A percentile compares a stretch with the other conserved stretches of the same genome.
phyloP scores from a whole-genome alignment of 2,797 vertebrate genomes.

The Melanotaenia maccullochi region DNA sequence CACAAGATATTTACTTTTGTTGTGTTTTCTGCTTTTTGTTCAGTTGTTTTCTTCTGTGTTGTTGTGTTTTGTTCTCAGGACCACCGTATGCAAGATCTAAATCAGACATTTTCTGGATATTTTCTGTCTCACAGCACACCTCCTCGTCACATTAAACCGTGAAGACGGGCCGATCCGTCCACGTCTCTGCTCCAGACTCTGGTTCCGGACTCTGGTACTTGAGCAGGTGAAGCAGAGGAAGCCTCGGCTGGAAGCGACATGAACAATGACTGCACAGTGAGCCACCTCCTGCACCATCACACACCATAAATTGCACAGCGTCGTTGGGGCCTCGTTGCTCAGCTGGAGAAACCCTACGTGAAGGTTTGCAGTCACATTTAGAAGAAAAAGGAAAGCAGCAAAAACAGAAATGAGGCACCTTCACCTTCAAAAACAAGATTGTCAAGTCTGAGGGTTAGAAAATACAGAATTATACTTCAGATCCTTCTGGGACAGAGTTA shows the following conservation, averaged over 20 bases:
- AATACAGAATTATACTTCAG: neutral
- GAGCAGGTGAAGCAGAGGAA: slow-evolving; percentile 40
- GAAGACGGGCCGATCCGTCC: no score
- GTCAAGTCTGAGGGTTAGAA: neutral
- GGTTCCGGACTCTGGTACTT: neutral
- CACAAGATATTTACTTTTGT: no score
- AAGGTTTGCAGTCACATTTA: neutral
- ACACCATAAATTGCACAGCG: neutral
- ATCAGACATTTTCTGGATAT: no score
- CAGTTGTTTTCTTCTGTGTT: neutral
- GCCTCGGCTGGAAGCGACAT: slow-evolving; percentile 25
- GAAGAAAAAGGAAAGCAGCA: neutral
- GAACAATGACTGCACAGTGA: slow-evolving; percentile 12
- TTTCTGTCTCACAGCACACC: no score
- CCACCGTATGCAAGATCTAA: neutral
- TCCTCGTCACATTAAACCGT: no score
- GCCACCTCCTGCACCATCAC: neutral
- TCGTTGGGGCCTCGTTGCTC: neutral
- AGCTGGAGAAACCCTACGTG: neutral
- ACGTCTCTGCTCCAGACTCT: neutral
- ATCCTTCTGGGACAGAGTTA: no score
- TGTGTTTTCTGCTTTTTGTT: no score
- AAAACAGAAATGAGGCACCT: neutral
- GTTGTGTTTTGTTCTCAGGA: neutral
- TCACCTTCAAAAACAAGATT: neutral